These are phyloP conservation scores for Luperina nickerlii DNA, from an alignment of 2,888 invertebrate species.

Conservation along the genomic window DNA sequence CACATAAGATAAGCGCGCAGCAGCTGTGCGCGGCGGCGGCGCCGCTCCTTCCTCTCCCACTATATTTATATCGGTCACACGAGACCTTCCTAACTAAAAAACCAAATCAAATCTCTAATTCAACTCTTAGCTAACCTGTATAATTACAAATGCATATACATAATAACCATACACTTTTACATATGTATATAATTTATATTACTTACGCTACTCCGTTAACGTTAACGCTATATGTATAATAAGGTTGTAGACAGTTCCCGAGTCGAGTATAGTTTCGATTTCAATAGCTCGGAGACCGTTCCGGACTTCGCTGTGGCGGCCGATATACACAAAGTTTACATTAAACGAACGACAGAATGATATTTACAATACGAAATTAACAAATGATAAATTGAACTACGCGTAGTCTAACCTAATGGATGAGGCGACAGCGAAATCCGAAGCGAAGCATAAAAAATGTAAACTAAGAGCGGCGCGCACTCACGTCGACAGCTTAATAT, in stretches of 20 bases:
- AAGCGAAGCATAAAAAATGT: slow-evolving; percentile 72
- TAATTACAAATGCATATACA: slow-evolving; percentile 90
- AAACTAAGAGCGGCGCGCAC: slow-evolving; percentile 56
- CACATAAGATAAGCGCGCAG: slow-evolving; percentile 57
- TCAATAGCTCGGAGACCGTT: slow-evolving; percentile 58
- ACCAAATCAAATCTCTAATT: slow-evolving; percentile 85
- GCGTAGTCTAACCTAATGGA: slow-evolving; percentile 74
- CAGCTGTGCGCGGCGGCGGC: slow-evolving; percentile 56
- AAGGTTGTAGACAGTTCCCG: slow-evolving; percentile 62
- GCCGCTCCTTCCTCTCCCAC: slow-evolving; percentile 57
- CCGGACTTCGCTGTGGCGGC: slow-evolving; percentile 71
- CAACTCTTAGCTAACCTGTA: slow-evolving; percentile 86
- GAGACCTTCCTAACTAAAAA: slow-evolving; percentile 78
- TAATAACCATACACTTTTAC: slow-evolving; percentile 87
- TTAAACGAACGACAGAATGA: slow-evolving; percentile 67
- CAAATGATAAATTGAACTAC: slow-evolving; percentile 75
- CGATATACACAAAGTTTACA: slow-evolving; percentile 69
- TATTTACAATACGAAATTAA: slow-evolving; percentile 72
- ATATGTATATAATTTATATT: slow-evolving; percentile 83
- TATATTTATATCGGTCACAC: slow-evolving; percentile 73
- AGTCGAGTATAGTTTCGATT: slow-evolving; percentile 60
- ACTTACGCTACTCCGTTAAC: slow-evolving; percentile 72
- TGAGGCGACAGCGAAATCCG: slow-evolving; percentile 74
- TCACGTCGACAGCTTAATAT: slow-evolving; percentile 37
- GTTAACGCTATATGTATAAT: slow-evolving; percentile 67